Conservation (phyloP, 2,113 vertebrate species). For the Progne subis region DNA sequence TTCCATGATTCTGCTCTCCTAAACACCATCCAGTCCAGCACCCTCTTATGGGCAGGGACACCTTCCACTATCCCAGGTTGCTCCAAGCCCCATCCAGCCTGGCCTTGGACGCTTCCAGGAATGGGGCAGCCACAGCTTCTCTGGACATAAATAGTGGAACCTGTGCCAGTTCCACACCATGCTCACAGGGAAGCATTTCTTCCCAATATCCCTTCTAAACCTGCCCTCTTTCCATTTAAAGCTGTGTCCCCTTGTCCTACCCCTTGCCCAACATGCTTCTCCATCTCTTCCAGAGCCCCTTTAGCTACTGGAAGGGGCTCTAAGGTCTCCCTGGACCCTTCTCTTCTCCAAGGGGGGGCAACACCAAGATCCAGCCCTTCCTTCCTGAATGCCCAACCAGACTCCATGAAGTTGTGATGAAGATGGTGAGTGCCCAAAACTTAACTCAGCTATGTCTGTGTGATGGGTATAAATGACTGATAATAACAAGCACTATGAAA, state of each 20-base stretch:
- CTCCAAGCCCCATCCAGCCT: neutral
- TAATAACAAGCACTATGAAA: neutral
- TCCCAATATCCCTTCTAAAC: neutral
- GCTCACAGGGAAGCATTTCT: neutral
- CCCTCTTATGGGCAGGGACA: neutral
- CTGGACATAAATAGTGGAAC: neutral
- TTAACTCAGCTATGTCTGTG: neutral
- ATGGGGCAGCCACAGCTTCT: neutral
- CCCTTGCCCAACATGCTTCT: neutral
- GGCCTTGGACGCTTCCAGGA: neutral
- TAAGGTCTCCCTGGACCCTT: neutral
- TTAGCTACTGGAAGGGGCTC: neutral
- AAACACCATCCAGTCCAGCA: neutral
- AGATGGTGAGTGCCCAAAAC: neutral
- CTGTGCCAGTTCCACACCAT: neutral
- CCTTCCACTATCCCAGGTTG: neutral
- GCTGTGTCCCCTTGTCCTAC: neutral
- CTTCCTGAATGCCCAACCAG: neutral
- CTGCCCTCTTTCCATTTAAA: neutral
- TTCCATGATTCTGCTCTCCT: neutral
- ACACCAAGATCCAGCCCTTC: neutral
- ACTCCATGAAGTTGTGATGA: accelerated
- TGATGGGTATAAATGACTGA: neutral
- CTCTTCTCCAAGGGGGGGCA: neutral
- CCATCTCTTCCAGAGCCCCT: neutral